These are phyloP conservation scores for Ochlodes sylvanus DNA, from an alignment of 2,888 invertebrate species.

Conservation along the genomic window DNA sequence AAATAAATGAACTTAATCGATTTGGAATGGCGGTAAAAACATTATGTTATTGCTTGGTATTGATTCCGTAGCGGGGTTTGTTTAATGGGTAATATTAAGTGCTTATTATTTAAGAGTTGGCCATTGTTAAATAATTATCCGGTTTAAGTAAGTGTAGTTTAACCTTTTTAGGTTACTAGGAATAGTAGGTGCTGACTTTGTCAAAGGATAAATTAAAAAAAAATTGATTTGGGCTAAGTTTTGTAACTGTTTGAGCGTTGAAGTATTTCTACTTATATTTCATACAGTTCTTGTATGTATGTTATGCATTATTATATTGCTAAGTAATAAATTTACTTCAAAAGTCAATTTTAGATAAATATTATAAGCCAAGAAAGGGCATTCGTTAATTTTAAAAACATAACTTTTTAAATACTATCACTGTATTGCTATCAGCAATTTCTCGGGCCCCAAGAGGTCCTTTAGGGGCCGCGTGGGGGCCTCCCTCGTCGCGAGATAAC, in stretches of 20 bases:
- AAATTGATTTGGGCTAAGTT: background rate
- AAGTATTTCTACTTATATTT: too few relatives aligned
- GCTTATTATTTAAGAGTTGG: background rate
- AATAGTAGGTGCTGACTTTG: too few relatives aligned
- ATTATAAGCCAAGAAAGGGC: background rate
- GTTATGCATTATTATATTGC: too few relatives aligned
- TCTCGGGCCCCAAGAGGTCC: constrained; percentile 41
- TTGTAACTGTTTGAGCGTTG: background rate
- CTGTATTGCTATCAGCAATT: constrained; percentile 30
- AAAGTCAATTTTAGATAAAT: too few relatives aligned
- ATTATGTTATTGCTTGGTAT: constrained; percentile 22
- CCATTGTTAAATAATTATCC: background rate
- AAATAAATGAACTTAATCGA: constrained; percentile 39
- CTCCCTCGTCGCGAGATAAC: constrained; percentile 63
- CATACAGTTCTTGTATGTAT: too few relatives aligned
- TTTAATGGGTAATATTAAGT: constrained; percentile 5
- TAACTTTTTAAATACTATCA: constrained; percentile 31
- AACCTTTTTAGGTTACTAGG: too few relatives aligned
- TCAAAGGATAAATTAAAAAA: too few relatives aligned
- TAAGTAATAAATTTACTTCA: too few relatives aligned
- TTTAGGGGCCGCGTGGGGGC: constrained; percentile 43
- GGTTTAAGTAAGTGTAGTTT: too few relatives aligned
- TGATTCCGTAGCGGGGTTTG: constrained; percentile 17
- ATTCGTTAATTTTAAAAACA: constrained; percentile 2
- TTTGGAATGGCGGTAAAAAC: constrained; percentile 37